These are phyloP conservation scores for Pipistrellus nathusii DNA, from an alignment of 2,797 vertebrate genomes.

Conservation along the genomic window DNA sequence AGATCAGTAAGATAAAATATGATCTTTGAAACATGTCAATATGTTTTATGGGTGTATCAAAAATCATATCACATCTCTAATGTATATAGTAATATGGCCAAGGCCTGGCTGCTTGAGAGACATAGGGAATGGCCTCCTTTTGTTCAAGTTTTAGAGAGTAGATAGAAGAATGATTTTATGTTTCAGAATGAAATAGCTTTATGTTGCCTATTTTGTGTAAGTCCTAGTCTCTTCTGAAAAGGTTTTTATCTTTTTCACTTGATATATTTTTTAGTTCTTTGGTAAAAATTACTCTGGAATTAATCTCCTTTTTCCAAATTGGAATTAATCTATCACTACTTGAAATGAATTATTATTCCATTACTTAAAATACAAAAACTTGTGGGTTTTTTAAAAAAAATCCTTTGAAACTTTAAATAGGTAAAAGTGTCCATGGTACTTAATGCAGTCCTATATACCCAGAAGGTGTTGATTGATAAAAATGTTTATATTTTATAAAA, in stretches of 20 bases:
- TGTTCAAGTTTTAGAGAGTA: neutral
- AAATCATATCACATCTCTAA: neutral
- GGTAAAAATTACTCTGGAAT: conserved; percentile 7
- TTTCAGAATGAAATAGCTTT: neutral
- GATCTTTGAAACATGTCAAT: neutral
- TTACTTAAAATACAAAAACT: neutral
- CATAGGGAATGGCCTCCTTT: neutral
- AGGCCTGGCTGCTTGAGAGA: neutral
- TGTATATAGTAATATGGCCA: neutral
- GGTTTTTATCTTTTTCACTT: neutral
- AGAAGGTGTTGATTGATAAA: neutral
- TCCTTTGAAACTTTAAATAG: neutral
- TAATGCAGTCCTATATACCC: neutral
- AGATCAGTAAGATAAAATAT: neutral
- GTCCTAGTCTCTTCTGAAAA: neutral
- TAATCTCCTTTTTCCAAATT: neutral
- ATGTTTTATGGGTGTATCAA: neutral
- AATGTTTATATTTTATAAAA: neutral
- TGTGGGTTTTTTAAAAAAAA: neutral
- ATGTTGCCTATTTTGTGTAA: neutral
- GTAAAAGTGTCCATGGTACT: neutral
- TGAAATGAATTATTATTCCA: neutral
- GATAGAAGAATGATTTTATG: neutral
- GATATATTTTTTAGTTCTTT: conserved; percentile 2
- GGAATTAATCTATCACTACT: neutral